A percentile compares a stretch with the other conserved stretches of the same genome.
phyloP scores from a whole-genome alignment of 2,888 invertebrate species.

The Drosophila meridiana region DNA sequence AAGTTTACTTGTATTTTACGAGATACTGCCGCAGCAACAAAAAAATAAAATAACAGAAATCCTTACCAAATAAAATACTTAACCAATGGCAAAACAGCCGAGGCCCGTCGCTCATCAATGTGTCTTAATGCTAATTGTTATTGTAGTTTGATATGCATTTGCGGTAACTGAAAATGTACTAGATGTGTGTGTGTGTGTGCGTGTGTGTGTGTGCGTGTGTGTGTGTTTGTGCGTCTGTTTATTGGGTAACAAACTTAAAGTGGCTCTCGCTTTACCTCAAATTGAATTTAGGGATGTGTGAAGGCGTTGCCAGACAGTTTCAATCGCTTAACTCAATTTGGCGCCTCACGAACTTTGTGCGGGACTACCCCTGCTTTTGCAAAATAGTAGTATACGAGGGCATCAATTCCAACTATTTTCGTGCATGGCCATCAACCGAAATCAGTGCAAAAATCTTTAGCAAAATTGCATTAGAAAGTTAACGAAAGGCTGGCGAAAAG shows the following conservation, averaged over 20 bases:
- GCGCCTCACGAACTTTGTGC: constrained; percentile 56
- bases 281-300: constrained; percentile 65
- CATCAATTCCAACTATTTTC: constrained; percentile 58
- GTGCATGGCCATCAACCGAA: constrained; percentile 41
- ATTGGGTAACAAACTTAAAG: constrained; percentile 41
- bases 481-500: constrained; percentile 43
- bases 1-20: constrained; percentile 63
- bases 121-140: constrained; percentile 76
- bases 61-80: constrained; percentile 46
- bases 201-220: too few relatives aligned
- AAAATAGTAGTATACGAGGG: neutral
- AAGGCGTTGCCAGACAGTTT: constrained; percentile 48
- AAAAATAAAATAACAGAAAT: constrained; percentile 28
- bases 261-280: constrained; percentile 63
- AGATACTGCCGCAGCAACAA: constrained; percentile 25
- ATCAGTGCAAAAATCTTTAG: constrained; percentile 70
- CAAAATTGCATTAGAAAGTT: constrained; percentile 77
- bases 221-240: neutral
- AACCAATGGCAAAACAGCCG: constrained; percentile 39
- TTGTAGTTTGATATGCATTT: constrained; percentile 54
- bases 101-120: constrained; percentile 18
- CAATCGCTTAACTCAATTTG: constrained; percentile 70
- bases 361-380: neutral
- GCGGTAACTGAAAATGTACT: constrained; percentile 1
- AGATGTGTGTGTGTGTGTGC: neutral